Evolutionary conservation across 2,113 vertebrate genomes (phyloP).

Genomic region (Microcebus murinus): DNA sequence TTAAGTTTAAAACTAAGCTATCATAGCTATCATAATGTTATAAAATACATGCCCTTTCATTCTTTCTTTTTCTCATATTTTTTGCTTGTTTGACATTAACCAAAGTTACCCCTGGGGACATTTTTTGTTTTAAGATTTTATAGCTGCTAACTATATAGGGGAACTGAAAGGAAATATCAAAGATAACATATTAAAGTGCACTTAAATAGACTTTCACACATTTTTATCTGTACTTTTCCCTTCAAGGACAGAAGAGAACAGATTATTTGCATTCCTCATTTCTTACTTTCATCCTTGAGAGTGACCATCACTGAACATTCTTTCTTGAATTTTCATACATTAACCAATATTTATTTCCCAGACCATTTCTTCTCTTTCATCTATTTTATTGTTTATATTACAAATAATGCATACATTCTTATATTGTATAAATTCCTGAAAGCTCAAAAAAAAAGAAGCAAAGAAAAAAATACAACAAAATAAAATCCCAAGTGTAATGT

Average conservation of each 20-base stretch:
- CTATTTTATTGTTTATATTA: neutral
- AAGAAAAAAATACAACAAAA: neutral
- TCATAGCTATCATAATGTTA: conserved; percentile 38
- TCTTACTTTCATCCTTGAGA: conserved; percentile 3
- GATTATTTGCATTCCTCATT: neutral
- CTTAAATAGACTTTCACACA: neutral
- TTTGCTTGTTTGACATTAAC: neutral
- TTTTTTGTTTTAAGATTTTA: neutral
- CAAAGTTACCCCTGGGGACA: neutral
- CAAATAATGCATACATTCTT: neutral
- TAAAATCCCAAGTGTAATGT: neutral
- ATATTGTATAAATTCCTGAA: neutral
- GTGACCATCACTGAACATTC: neutral
- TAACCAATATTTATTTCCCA: neutral
- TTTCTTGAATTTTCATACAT: neutral
- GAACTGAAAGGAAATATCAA: neutral
- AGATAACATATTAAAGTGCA: neutral
- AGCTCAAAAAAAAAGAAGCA: neutral
- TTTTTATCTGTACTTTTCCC: neutral
- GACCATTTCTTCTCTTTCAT: neutral
- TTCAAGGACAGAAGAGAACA: neutral
- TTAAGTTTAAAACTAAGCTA: neutral
- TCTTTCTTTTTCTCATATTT: neutral
- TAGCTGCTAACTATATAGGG: neutral
- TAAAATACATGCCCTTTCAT: neutral